These are phyloP conservation scores for Mus pahari DNA, from an alignment of 2,113 vertebrate species.

Conservation along the genomic window DNA sequence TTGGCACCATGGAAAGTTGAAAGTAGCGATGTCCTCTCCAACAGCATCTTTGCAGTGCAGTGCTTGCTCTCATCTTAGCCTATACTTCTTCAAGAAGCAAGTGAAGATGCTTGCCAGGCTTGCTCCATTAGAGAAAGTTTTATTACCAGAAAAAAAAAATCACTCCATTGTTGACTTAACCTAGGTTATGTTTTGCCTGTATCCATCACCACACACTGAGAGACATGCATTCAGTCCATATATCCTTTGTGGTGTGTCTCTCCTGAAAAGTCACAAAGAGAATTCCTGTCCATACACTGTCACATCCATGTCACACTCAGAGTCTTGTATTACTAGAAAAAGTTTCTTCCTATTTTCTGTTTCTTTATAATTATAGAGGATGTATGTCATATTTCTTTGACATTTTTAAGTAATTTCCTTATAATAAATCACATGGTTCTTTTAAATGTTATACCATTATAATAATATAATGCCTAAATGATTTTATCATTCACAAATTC, in stretches of 20 bases:
- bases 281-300: not conserved
- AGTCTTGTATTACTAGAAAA: not conserved
- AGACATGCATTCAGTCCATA: not conserved
- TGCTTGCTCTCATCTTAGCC: not conserved
- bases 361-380: constrained; percentile 32
- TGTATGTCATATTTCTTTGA: constrained; percentile 10
- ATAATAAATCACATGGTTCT: constrained; percentile 5
- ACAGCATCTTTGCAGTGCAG: not conserved
- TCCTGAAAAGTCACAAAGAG: not conserved
- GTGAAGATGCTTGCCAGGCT: not conserved
- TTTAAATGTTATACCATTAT: constrained; percentile 31
- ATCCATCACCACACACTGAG: not conserved
- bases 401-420: constrained; percentile 49
- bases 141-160: not conserved
- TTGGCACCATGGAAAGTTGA: not conserved
- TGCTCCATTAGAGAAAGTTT: constrained; percentile 45
- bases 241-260: not conserved
- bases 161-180: not conserved
- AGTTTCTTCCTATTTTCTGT: not conserved
- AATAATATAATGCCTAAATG: constrained; percentile 46
- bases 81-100: constrained; percentile 1
- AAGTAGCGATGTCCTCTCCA: not conserved
- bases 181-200: not conserved
- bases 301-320: not conserved
- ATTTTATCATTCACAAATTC: constrained; percentile 63